Base-by-base conservation (phyloP, 2,797 vertebrate genomes). In the Anableps anableps region DNA sequence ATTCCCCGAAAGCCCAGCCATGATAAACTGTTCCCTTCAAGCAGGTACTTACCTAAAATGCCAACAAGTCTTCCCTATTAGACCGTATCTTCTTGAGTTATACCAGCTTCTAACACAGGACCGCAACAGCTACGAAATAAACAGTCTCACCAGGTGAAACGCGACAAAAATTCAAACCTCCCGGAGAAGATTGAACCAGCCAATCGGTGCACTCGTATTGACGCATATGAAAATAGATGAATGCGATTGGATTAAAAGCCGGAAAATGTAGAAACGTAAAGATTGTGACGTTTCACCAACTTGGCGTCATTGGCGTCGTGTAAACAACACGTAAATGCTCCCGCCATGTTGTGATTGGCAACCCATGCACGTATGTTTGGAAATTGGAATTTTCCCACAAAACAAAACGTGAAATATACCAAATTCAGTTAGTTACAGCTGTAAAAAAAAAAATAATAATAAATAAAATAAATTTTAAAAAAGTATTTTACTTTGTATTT, bases 121-220 rank as follows among this genome's bases (percentile, higher is more conserved):
- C 11, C 8, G 19, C 41, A 10, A 6, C 29, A n/a, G 41, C 2
- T 47, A 51, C 0, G 4, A 87, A 45, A 75, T 34, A 81, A 85
- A 84, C 80, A 85, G 71, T 53, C 11, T 31, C 19, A 26, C 0
- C 14, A 16, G 0, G 11, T 13, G 0, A 62, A 13, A 0, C 2
- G 10, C 8, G 2, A 48, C 14, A n/a, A 29, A 48, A 88, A 82
- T 93, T 92, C 72, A 85, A 93, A 94, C 76, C 68, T 8, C 0
- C 31, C 0, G 3, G 36, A 13, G 0, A 0, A 53, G 58, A 72
- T 92, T 89, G 60, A 93, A 93, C 58, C 36, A 81, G 53, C 93
- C 92, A 94, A 95, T 93, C 88, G 0, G 8, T 2, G 58, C 77
- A 48, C 77, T 81, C 47, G 19, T 74, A 31, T n/a, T 29, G 10